Percentiles rank a stretch among this genome's conserved stretches.
phyloP scores from a whole-genome alignment of 2,888 invertebrate species.

The Xanthorhoe designata region DNA sequence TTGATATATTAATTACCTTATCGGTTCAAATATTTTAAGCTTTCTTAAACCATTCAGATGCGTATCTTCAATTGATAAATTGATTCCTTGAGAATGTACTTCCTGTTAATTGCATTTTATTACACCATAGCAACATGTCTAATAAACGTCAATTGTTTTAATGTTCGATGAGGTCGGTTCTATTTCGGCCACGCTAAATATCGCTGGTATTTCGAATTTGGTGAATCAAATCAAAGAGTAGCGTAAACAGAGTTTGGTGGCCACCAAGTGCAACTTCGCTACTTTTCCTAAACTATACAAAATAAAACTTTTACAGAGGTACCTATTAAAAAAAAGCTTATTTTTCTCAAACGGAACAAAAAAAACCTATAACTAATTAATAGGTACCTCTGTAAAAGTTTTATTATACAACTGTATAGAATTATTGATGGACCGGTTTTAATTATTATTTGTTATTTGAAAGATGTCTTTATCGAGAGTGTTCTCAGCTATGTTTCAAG shows the following conservation, averaged over 20 bases:
- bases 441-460: too few species aligned
- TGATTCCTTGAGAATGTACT: conserved; percentile 41
- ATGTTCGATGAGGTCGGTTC: conserved; percentile 43
- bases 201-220: background rate
- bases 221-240: conserved; percentile 49
- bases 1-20: background rate
- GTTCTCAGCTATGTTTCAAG: conserved; percentile 33
- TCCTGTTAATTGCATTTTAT: conserved; percentile 50
- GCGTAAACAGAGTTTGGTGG: too few species aligned
- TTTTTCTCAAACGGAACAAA: too few species aligned
- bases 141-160: conserved; percentile 60
- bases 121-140: conserved; percentile 49
- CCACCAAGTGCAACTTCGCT: too few species aligned
- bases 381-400: too few species aligned
- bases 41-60: conserved; percentile 46
- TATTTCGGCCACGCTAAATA: conserved; percentile 29
- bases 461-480: too few species aligned
- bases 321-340: too few species aligned
- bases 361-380: too few species aligned
- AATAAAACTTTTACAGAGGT: too few species aligned
- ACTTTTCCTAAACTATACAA: too few species aligned
- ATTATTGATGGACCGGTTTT: too few species aligned
- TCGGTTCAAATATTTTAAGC: background rate
- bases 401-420: too few species aligned
- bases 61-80: conserved; percentile 48